These are phyloP conservation scores for Heliconius eleuchia DNA, from an alignment of 1,140 invertebrate genomes.

Conservation along the genomic window DNA sequence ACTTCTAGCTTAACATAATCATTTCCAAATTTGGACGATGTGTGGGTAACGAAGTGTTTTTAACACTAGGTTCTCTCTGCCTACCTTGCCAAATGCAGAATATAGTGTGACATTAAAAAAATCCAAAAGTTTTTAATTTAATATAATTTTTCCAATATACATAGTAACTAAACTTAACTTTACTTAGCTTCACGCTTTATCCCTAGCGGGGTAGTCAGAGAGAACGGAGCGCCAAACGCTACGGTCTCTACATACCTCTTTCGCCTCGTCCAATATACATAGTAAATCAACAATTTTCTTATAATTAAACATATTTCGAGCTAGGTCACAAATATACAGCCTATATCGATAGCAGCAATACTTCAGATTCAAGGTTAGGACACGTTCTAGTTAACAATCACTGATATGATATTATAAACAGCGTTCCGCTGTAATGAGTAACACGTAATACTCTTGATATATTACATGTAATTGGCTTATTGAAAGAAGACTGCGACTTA, in stretches of 20 bases:
- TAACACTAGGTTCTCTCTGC: not conserved
- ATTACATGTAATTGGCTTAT: not conserved
- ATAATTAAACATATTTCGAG: not conserved
- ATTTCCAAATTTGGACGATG: too few relatives aligned
- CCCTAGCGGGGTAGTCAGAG: too few relatives aligned
- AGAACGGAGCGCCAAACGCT: too few relatives aligned
- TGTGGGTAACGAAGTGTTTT: too few relatives aligned
- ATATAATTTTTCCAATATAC: too few relatives aligned
- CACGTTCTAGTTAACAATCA: slow-evolving; percentile 4
- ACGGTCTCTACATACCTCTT: too few relatives aligned
- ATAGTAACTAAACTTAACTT: too few relatives aligned
- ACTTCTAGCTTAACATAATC: too few relatives aligned
- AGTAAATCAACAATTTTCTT: not conserved
- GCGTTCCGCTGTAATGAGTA: not conserved
- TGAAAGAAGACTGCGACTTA: not conserved
- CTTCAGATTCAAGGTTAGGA: slow-evolving; percentile 1
- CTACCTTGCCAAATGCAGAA: not conserved
- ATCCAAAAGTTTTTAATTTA: not conserved
- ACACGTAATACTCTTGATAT: not conserved
- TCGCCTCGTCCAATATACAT: too few relatives aligned
- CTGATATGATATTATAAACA: slow-evolving; percentile 11
- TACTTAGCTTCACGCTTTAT: too few relatives aligned
- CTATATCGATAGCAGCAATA: not conserved
- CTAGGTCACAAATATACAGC: not conserved
- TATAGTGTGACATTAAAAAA: not conserved